Evolutionary conservation across 2,888 invertebrate genomes (phyloP).

Genomic region (Eledona agricola): DNA sequence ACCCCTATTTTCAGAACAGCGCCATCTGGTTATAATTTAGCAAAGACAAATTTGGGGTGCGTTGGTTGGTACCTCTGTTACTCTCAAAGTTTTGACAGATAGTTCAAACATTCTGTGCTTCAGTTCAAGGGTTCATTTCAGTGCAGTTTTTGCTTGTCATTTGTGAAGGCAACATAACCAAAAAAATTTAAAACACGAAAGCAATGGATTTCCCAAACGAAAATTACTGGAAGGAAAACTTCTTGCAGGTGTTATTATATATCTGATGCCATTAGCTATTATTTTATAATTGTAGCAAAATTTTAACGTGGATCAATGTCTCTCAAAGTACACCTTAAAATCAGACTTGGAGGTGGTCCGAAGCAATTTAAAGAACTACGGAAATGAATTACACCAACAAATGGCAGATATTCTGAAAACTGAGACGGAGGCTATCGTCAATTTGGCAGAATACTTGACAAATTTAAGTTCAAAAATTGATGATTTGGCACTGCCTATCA

Average conservation of each 20-base stretch:
- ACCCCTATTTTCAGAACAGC: no score
- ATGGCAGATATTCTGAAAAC: conserved; percentile 98
- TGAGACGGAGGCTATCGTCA: conserved; percentile 98
- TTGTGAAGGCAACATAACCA: conserved; percentile 11
- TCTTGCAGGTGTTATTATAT: conserved; percentile 39
- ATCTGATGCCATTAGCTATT: neutral
- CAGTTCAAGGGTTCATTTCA: no score
- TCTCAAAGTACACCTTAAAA: conserved; percentile 73
- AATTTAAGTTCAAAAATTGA: conserved; percentile 89
- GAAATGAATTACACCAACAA: conserved; percentile 89
- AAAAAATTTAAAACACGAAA: neutral
- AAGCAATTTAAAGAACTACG: conserved; percentile 88
- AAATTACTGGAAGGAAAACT: conserved; percentile 39
- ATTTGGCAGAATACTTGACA: conserved; percentile 93
- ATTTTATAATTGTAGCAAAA: conserved; percentile 70
- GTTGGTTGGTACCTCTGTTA: no score
- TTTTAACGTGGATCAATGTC: conserved; percentile 93
- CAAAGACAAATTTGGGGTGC: no score
- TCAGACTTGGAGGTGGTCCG: conserved; percentile 80
- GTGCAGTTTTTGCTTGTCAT: no score
- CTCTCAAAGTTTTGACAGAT: no score
- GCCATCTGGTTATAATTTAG: no score
- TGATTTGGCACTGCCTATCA: conserved; percentile 81
- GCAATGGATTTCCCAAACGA: conserved; percentile 41
- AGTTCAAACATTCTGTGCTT: no score